Conservation (phyloP, 2,113 vertebrate genomes). For the Columba janthina region DNA sequence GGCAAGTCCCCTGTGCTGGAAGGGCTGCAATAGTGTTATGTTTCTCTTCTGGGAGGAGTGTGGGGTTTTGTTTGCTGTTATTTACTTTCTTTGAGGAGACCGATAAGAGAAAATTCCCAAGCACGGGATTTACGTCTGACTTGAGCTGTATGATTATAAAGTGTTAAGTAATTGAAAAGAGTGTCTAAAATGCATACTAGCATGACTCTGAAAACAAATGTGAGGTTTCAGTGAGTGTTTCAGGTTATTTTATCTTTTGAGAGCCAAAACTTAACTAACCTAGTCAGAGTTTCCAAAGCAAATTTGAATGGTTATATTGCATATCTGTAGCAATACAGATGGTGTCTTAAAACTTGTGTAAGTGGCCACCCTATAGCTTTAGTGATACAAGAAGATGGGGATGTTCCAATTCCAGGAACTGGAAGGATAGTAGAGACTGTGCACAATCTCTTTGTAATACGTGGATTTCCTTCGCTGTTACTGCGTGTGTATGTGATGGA, state of each 20-base stretch:
- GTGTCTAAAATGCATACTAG: background rate
- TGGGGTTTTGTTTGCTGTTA: background rate
- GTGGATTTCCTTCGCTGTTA: background rate
- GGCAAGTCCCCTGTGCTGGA: background rate
- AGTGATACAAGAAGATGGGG: fast-evolving
- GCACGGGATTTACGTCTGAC: background rate
- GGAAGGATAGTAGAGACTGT: background rate
- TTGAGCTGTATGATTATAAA: background rate
- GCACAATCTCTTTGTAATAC: background rate
- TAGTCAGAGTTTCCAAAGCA: background rate
- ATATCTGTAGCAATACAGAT: background rate
- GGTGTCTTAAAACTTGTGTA: background rate
- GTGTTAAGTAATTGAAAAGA: background rate
- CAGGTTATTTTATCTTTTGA: background rate
- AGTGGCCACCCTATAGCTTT: background rate
- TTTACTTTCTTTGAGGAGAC: background rate
- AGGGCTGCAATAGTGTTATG: background rate
- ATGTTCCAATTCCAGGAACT: background rate
- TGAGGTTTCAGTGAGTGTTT: background rate
- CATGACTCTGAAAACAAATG: background rate
- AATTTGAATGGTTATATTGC: background rate
- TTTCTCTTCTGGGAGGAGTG: background rate
- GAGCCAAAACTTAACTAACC: background rate
- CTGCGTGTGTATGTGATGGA: background rate
- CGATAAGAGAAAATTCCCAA: background rate